phyloP scores from a whole-genome alignment of 2,113 vertebrate genomes.

The Oreochromis niloticus region DNA sequence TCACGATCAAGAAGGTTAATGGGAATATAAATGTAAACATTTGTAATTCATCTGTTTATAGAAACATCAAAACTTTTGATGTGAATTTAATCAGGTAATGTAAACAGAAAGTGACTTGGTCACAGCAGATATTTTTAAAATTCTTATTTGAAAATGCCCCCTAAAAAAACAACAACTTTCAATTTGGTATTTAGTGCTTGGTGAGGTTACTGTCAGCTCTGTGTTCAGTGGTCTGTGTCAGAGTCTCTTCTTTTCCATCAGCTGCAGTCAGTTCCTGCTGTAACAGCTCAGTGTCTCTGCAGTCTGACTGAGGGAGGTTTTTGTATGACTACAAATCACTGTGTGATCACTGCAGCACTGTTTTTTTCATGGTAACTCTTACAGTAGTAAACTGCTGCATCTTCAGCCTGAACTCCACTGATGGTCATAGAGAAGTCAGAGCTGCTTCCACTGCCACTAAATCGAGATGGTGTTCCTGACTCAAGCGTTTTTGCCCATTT shows the following conservation, averaged over 20 bases:
- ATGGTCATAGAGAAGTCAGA: not conserved
- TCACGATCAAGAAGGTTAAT: too few species aligned
- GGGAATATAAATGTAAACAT: too few species aligned
- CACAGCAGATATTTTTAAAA: too few species aligned
- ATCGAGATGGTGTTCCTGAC: not conserved
- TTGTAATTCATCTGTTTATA: too few species aligned
- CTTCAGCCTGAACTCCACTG: slow-evolving; percentile 14
- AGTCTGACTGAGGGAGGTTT: slow-evolving; percentile 35
- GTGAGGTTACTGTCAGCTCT: not conserved
- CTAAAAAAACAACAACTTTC: too few species aligned
- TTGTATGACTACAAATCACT: slow-evolving; percentile 41
- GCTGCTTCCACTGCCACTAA: not conserved
- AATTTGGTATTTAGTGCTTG: not conserved
- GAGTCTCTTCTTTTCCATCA: not conserved
- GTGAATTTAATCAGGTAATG: too few species aligned
- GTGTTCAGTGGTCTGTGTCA: not conserved
- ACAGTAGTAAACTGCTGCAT: slow-evolving; percentile 52
- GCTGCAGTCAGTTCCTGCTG: not conserved
- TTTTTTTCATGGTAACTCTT: not conserved
- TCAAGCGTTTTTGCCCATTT: fast-evolving
- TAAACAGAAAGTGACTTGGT: too few species aligned
- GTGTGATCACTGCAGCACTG: not conserved
- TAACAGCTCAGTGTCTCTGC: not conserved
- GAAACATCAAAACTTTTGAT: too few species aligned
- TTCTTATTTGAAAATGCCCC: not conserved